Conservation (phyloP, 1,140 invertebrate species). For the Eubasilissa regina region DNA sequence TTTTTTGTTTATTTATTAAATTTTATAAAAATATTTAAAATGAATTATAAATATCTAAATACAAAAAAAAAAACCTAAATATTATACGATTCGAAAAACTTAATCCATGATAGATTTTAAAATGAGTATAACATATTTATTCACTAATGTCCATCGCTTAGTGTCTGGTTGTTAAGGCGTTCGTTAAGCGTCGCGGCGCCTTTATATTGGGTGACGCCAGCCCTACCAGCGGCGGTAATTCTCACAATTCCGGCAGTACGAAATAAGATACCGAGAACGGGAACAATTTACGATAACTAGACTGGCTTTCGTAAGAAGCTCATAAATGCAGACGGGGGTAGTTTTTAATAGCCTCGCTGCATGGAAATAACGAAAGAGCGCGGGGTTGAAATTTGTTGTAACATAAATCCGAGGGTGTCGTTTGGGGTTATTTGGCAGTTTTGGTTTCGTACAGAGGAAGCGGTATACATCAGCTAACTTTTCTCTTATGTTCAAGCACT, state of each 20-base stretch:
- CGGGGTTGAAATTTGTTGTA: constrained; percentile 32
- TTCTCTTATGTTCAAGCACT: constrained; percentile 18
- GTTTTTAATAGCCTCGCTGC: constrained; percentile 47
- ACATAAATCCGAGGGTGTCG: constrained; percentile 32
- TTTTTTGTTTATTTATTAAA: too few relatives aligned
- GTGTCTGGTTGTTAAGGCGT: background rate
- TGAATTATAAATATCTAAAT: too few relatives aligned
- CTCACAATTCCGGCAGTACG: background rate
- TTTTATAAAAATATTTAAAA: too few relatives aligned
- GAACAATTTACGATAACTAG: constrained; percentile 39
- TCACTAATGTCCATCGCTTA: too few relatives aligned
- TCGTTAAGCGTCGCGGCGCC: background rate
- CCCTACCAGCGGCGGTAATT: too few relatives aligned
- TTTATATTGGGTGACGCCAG: background rate
- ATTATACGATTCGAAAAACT: too few relatives aligned
- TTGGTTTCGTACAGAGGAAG: constrained; percentile 37
- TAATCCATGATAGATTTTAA: too few relatives aligned
- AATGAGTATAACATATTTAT: too few relatives aligned
- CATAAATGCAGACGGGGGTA: constrained; percentile 40
- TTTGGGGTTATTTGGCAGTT: constrained; percentile 14
- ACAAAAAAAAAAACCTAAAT: too few relatives aligned
- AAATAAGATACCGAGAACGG: background rate
- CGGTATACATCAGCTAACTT: constrained; percentile 9
- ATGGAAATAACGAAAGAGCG: constrained; percentile 32
- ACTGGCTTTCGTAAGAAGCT: constrained; percentile 22